phyloP scores from a whole-genome alignment of 1,140 invertebrate species.

The Orius insidiosus region DNA sequence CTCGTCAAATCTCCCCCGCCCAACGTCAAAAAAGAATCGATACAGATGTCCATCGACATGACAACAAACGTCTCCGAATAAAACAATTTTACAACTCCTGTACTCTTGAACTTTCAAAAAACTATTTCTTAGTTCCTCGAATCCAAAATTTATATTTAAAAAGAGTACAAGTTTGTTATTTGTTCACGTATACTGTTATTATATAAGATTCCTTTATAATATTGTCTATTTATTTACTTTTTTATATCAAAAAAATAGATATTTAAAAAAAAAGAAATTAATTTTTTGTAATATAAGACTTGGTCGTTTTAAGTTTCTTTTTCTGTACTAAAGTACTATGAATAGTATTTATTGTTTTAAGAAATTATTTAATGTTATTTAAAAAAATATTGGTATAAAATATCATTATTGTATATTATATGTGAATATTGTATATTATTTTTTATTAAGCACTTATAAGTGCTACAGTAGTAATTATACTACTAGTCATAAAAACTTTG shows the following conservation, averaged over 20 bases:
- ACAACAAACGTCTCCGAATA: slow-evolving; percentile 1
- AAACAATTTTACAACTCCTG: too few relatives aligned
- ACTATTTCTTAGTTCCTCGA: too few relatives aligned
- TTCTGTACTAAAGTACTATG: slow-evolving; percentile 15
- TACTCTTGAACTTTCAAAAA: too few relatives aligned
- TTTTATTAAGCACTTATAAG: slow-evolving; percentile 4
- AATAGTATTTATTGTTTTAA: slow-evolving; percentile 8
- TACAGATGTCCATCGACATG: slow-evolving; percentile 13
- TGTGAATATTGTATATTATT: slow-evolving; percentile 8
- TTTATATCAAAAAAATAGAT: slow-evolving; percentile 12
- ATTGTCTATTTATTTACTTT: slow-evolving; percentile 17
- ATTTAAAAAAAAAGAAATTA: slow-evolving; percentile 8
- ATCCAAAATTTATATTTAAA: neutral
- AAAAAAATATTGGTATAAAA: slow-evolving; percentile 8
- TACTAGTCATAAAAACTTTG: too few relatives aligned
- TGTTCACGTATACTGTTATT: slow-evolving; percentile 12
- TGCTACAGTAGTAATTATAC: too few relatives aligned
- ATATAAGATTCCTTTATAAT: slow-evolving; percentile 14
- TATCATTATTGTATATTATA: slow-evolving; percentile 11
- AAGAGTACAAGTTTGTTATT: neutral
- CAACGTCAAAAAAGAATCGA: slow-evolving; percentile 10
- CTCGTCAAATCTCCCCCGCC: slow-evolving; percentile 33
- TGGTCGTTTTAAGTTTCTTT: neutral
- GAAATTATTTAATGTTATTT: slow-evolving; percentile 10
- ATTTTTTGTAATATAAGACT: slow-evolving; percentile 11